Base-by-base conservation (phyloP, 2,797 vertebrate genomes). In the Hoplostethus atlanticus region DNA sequence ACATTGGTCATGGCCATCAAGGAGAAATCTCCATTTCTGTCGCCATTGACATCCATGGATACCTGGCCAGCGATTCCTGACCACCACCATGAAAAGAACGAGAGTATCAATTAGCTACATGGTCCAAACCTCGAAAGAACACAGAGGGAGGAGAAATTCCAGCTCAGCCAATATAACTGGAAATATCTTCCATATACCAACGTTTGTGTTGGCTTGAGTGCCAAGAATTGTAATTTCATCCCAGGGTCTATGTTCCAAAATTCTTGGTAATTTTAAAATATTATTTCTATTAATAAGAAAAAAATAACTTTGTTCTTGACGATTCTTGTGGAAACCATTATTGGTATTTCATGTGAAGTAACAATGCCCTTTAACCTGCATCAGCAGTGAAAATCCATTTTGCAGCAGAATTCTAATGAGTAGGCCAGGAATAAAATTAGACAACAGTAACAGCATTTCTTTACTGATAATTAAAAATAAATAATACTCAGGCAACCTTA, bases 1-100 rank as follows among this genome's bases (percentile, higher is more conserved):
- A 77, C 79, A 59, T 99, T 93, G 0, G 97, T 98, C 97, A 99
- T 99, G 66, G 96, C 94, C 72, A 99, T 96, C 87, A 99, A 93
- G 1, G 98, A 99, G 93, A 98, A 99, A 92, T 99, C 98, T 69
- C 98, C 97, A 0, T 96, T 94, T 83, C 98, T 93, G 89, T 99
- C 98, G 58, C 98, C 98, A 0, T 96, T 98, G 72, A 90, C 92
- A 82, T 99, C 98, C 61, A 99, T 96, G 61, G 97, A 98, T 50
- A 99, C 98, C 86, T 96, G 97, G 50, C 98, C 97, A 1, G 98
- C 97, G 16, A 99, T 99, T 71, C 98, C 98, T 99, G 76, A 64
- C 72, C 83, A 91, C 85, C 48, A 79, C 85, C 84, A 95, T 76
- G 31, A 58, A 91, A 64, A 80, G 89, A 94, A 93, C 90, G 87